Evolutionary conservation across 2,888 invertebrate species (phyloP), one percentile per base, ranked within the genome.

Genomic region (Himalopsyche anomala): DNA sequence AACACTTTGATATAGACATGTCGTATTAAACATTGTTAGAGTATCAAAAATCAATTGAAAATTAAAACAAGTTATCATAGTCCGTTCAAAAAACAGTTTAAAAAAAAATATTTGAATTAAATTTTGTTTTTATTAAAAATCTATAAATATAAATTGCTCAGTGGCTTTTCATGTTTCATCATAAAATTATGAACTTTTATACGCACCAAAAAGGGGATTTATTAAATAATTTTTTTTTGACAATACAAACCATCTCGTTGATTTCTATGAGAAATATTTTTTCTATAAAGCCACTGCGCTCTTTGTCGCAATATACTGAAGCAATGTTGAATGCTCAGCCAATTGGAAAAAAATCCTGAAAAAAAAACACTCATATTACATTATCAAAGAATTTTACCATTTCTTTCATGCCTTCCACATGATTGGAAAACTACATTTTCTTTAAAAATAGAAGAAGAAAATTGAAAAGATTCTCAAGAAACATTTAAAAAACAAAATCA

Each of bases 331-430:
- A 19, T 62, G 62, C 62, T 62, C 62, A 62, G 62, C 2, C 62
- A 62, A 62, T 62, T 28, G 62, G 28, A 62, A 62, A 51, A 40
- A 62, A 9, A 62, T 15, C 8, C 9, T 8, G 2, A 4, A 19
- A 62, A 62, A n/a, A 62, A 62, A 62, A 62, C 62, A 62, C 62
- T 62, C 62, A 62, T 28, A 62, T 62, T 19, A 62, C n/a, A 28
- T 28, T 62, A 62, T 62, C 62, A 11, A 62, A 62, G 62, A n/a
- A 28, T 62, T 62, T 19, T 19, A 19, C 28, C 62, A 62, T 19
- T 28, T 62, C 9, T 62, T 9, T 28, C 28, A 62, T 62, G 28
- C 28, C 19, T 62, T 62, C 28, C n/a, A 28, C 62, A 62, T 62
- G 62, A 28, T 4, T 19, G 62, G 19, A 28, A 62, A 62, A 62